Base-by-base conservation (phyloP, 2,888 invertebrate species). In the Agrotis ipsilon region DNA sequence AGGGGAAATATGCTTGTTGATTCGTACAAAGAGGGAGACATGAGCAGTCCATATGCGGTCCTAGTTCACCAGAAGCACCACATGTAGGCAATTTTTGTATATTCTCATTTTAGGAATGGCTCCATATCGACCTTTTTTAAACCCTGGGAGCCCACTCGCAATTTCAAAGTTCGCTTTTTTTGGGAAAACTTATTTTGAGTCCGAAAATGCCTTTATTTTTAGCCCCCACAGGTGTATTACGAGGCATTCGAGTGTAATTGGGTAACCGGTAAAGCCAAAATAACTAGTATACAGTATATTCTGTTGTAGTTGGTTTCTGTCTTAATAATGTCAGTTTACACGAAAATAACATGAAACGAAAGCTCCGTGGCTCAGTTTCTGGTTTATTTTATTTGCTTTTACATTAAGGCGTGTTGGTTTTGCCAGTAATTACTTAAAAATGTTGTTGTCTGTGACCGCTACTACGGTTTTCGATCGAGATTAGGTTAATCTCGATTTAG, bases 381-480 rank as follows among this genome's bases (percentile, higher is more conserved):
- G 78, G 74, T 81, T 84, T 80, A 68, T 80, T 83, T 86, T 82
- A 77, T 79, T 80, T 81, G 57, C 69, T 81, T 83, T 82, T 70
- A 78, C 75, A 73, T 76, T 76, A 78, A 77, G 77, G 80, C 85
- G 82, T 81, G 84, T 80, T 80, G 66, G 81, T 83, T 87, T 84
- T 70, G 72, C 52, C 69, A 67, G 81, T 86, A 86, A 88, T 87
- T 85, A 88, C 86, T 87, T 88, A 84, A 86, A 87, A 84, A 82
- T 81, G 72, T 73, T 74, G 71, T 73, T 72, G 68, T 75, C 80
- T 75, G 61, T 24, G 21, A 52, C 82, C 78, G 11, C 80, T 82
- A 85, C 82, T 63, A 81, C n/a, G 70, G 11, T 18, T 5, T 19
- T 49, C 39, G 11, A 63, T 71, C 45, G 45, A 62, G 64, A 59